phyloP scores from a whole-genome alignment of 2,797 vertebrate genomes.

The Denticeps clupeoides region DNA sequence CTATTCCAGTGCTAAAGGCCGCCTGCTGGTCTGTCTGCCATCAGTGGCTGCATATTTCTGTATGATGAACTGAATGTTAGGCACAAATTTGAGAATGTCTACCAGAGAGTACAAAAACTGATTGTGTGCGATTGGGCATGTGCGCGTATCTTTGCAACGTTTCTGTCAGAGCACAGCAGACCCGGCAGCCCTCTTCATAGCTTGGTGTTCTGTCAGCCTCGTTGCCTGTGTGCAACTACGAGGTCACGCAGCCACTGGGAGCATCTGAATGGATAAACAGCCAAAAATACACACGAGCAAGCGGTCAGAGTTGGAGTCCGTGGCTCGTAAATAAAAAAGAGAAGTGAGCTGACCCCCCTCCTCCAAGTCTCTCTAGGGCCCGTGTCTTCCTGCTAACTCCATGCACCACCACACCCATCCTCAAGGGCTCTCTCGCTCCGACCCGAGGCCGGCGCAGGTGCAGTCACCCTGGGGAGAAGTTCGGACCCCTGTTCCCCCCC shows the following conservation, averaged over 20 bases:
- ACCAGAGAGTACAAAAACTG: no score
- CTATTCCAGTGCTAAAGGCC: no score
- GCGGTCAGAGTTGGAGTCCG: no score
- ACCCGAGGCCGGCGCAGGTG: conserved; percentile 44
- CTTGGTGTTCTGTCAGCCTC: neutral
- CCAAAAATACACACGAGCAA: no score
- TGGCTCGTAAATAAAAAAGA: conserved; percentile 21
- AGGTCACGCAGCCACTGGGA: conserved; percentile 8
- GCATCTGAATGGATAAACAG: conserved; percentile 5
- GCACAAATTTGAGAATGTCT: no score
- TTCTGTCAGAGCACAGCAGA: neutral
- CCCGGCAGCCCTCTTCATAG: conserved; percentile 3
- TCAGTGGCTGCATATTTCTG: no score
- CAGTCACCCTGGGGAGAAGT: conserved; percentile 37
- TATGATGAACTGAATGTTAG: no score
- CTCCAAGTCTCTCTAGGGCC: conserved; percentile 12
- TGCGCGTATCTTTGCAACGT: neutral
- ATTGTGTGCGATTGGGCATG: neutral
- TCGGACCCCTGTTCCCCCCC: conserved; percentile 30
- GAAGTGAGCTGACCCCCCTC: conserved; percentile 2
- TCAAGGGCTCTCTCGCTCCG: no score
- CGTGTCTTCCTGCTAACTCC: conserved; percentile 3
- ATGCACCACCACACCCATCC: neutral
- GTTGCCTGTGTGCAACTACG: conserved; percentile 5
- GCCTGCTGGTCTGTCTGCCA: neutral